Conservation (phyloP, 1,140 invertebrate genomes). For the Penaeus japonicus region DNA sequence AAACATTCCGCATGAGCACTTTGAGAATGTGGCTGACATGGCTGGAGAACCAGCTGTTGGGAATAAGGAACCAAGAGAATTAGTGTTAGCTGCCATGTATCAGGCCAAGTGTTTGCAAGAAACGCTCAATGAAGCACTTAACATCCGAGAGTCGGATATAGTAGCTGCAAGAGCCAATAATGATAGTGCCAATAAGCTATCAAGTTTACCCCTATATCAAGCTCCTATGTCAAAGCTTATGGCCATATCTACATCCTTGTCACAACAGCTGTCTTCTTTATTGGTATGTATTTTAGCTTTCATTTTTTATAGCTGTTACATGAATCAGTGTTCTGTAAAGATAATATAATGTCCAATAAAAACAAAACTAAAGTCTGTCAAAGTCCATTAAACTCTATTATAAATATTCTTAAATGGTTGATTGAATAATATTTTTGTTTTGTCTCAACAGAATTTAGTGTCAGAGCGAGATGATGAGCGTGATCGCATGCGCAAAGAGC, state of each 20-base stretch:
- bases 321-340: constrained; percentile 64
- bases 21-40: constrained; percentile 74
- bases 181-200: constrained; percentile 33
- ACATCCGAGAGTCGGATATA: constrained; percentile 60
- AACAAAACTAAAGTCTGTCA: no score
- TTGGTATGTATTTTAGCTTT: constrained; percentile 31
- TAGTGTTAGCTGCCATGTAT: constrained; percentile 76
- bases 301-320: constrained; percentile 60
- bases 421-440: not conserved
- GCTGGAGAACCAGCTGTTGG: constrained; percentile 65
- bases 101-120: constrained; percentile 69
- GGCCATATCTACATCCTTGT: constrained; percentile 46
- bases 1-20: constrained; percentile 76
- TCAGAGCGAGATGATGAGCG: constrained; percentile 79
- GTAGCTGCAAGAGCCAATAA: constrained; percentile 55
- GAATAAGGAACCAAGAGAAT: constrained; percentile 74
- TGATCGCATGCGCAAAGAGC: constrained; percentile 75
- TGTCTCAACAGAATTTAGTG: constrained; percentile 72
- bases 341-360: no score
- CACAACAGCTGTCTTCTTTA: constrained; percentile 56
- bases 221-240: constrained; percentile 57
- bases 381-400: no score
- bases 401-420: no score
- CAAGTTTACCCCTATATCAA: constrained; percentile 39
- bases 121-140: constrained; percentile 60